A percentile compares a stretch with the other conserved stretches of the same genome.
Conservation (phyloP, 2,797 vertebrate genomes). For the Scomberomorus guttatus region DNA sequence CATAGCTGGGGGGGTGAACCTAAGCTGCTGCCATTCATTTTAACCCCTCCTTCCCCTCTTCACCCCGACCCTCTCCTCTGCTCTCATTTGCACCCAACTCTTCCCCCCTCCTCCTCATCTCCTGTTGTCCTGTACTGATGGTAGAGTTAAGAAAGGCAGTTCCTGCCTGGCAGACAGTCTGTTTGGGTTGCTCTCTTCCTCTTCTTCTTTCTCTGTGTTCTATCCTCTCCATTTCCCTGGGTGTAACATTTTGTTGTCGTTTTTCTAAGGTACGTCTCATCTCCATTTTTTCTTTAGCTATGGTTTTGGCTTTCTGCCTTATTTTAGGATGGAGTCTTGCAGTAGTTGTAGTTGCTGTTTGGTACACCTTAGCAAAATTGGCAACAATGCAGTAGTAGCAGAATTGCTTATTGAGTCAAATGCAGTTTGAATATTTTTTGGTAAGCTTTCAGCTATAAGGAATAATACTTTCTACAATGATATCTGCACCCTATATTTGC, state of each 20-base stretch:
- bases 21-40: slow-evolving; percentile 47
- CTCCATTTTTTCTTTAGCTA: slow-evolving; percentile 4
- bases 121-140: slow-evolving; percentile 64
- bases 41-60: slow-evolving; percentile 52
- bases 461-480: background rate
- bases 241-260: slow-evolving; percentile 38
- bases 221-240: slow-evolving; percentile 34
- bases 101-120: slow-evolving; percentile 17
- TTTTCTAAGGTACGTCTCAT: slow-evolving; percentile 70
- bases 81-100: slow-evolving; percentile 15
- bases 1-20: slow-evolving; percentile 39
- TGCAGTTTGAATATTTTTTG: background rate
- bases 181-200: slow-evolving; percentile 60
- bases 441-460: background rate
- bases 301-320: slow-evolving; percentile 37
- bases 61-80: slow-evolving; percentile 31
- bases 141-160: slow-evolving; percentile 79
- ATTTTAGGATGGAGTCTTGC: slow-evolving; percentile 25
- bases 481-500: background rate
- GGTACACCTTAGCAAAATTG: background rate
- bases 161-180: slow-evolving; percentile 73
- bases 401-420: background rate
- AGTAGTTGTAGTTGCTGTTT: background rate
- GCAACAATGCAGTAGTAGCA: background rate
- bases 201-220: slow-evolving; percentile 33